Conservation (phyloP, 2,888 invertebrate species). For the Aleiodes leptofemur region DNA sequence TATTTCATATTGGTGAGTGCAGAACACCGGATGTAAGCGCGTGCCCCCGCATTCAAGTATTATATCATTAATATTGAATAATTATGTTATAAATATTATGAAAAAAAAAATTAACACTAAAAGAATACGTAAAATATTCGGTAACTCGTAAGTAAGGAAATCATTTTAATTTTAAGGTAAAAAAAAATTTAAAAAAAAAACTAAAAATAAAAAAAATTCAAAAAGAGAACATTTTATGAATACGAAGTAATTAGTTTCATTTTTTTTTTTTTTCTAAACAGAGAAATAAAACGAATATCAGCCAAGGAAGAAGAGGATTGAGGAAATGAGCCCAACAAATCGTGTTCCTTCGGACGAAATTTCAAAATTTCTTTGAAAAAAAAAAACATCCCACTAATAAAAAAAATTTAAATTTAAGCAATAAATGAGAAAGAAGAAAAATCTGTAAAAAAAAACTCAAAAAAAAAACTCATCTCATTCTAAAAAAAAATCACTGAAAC, state of each 20-base stretch:
- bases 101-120: slow-evolving; percentile 35
- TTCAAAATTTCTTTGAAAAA: no score
- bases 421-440: no score
- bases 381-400: no score
- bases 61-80: slow-evolving; percentile 71
- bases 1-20: slow-evolving; percentile 60
- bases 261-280: no score
- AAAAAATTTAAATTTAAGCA: no score
- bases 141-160: slow-evolving; percentile 73
- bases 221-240: slow-evolving; percentile 27
- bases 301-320: no score
- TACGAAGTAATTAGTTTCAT: slow-evolving; percentile 8
- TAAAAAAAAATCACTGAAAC: no score
- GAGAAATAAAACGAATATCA: no score
- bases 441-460: no score
- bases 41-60: slow-evolving; percentile 73
- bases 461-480: no score
- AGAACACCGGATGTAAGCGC: slow-evolving; percentile 42
- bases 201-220: slow-evolving; percentile 58
- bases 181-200: slow-evolving; percentile 67
- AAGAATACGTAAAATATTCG: slow-evolving; percentile 64
- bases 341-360: no score
- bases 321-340: no score
- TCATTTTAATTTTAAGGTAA: slow-evolving; percentile 70
- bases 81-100: slow-evolving; percentile 69